A percentile compares a stretch with the other conserved stretches of the same genome.
Conservation (phyloP, 2,113 vertebrate genomes). For the Myanophis thanlyinensis region DNA sequence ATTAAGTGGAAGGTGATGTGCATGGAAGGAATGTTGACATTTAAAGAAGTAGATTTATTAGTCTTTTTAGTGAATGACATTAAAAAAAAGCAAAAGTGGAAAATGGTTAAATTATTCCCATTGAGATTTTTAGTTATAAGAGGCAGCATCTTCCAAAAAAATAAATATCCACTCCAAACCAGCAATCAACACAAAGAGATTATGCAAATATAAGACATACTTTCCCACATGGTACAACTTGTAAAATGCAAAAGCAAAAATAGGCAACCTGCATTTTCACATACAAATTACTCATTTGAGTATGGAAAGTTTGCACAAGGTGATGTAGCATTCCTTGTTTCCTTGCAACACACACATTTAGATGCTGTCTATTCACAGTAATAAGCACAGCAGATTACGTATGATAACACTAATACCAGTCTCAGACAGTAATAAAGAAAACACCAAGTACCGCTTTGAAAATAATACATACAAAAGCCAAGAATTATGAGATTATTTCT, state of each 20-base stretch:
- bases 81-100: conserved; percentile 35
- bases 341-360: neutral
- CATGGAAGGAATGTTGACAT: conserved; percentile 56
- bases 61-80: conserved; percentile 60
- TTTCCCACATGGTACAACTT: conserved; percentile 26
- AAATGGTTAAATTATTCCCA: conserved; percentile 60
- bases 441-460: conserved; percentile 43
- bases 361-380: neutral
- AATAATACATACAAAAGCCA: conserved; percentile 11
- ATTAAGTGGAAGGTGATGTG: conserved; percentile 60
- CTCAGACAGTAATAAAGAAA: conserved; percentile 38
- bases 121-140: conserved; percentile 48
- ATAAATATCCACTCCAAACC: conserved; percentile 29
- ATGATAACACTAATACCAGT: conserved; percentile 15
- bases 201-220: neutral
- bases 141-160: conserved; percentile 32
- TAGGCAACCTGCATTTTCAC: conserved; percentile 20
- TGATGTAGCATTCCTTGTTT: neutral
- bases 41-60: conserved; percentile 53
- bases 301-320: neutral
- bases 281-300: neutral
- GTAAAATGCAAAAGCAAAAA: conserved; percentile 26
- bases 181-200: conserved; percentile 27
- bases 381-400: conserved; percentile 3
- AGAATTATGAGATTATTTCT: conserved; percentile 30